Conservation (phyloP, 1,140 invertebrate species). For the Hesperophylax magnus region DNA sequence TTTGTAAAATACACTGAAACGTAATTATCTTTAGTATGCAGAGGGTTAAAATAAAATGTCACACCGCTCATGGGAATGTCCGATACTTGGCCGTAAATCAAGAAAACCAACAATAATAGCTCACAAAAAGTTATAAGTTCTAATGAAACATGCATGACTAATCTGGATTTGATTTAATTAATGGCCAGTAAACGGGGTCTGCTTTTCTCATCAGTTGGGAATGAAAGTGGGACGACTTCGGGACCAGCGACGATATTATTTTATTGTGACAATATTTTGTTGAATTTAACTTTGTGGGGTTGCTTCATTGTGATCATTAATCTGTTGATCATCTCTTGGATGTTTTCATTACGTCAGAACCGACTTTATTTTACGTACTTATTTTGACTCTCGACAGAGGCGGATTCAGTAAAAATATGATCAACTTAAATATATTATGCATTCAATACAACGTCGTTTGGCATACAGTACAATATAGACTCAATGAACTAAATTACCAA, state of each 20-base stretch:
- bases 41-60: no score
- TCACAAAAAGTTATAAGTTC: background rate
- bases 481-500: no score
- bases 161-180: constrained; percentile 31
- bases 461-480: no score
- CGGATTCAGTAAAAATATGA: no score
- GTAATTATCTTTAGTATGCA: no score
- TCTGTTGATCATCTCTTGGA: constrained; percentile 12
- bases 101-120: background rate
- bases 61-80: no score
- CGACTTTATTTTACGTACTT: no score
- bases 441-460: no score
- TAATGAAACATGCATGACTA: constrained; percentile 35
- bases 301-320: background rate
- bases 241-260: background rate
- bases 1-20: no score
- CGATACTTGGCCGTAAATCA: background rate
- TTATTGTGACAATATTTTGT: constrained; percentile 19
- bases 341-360: constrained; percentile 19
- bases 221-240: background rate
- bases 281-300: background rate
- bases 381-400: no score
- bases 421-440: no score
- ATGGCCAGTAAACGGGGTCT: constrained; percentile 17
- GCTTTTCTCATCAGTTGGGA: constrained; percentile 5